Conservation (phyloP, 2,888 invertebrate species). For the Leptogaster cylindrica region DNA sequence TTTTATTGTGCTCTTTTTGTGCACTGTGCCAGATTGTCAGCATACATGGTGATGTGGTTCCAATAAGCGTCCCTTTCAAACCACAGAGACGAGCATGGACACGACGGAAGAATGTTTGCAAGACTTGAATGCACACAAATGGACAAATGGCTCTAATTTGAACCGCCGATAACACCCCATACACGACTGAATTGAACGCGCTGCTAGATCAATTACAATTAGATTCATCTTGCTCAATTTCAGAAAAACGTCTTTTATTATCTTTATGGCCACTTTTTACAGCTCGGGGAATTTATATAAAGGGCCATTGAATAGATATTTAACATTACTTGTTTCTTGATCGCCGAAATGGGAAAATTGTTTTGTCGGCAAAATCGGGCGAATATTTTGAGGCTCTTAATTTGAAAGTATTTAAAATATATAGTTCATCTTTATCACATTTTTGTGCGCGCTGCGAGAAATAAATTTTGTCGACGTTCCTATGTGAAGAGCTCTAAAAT, state of each 20-base stretch:
- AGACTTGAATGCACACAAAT: conserved; percentile 28
- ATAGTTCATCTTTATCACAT: too few species aligned
- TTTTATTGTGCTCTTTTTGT: conserved; percentile 5
- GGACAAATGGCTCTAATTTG: conserved; percentile 19
- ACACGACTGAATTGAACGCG: neutral
- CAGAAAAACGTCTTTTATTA: conserved; percentile 32
- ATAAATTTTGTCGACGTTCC: too few species aligned
- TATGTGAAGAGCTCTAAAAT: too few species aligned
- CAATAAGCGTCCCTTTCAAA: conserved; percentile 21
- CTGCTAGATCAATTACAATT: conserved; percentile 43
- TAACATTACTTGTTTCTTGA: conserved; percentile 42
- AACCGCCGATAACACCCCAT: conserved; percentile 11
- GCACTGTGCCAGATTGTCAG: conserved; percentile 14
- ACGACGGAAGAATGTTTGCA: neutral
- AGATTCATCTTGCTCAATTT: conserved; percentile 45
- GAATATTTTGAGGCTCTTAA: too few species aligned
- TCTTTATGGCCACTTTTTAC: conserved; percentile 15
- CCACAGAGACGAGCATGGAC: neutral
- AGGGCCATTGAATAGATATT: conserved; percentile 30
- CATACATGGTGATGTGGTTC: conserved; percentile 23
- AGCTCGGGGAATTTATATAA: conserved; percentile 42
- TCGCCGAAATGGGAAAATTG: conserved; percentile 42
- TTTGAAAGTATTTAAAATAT: too few species aligned
- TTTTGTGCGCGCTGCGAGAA: too few species aligned
- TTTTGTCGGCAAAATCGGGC: too few species aligned